Evolutionary conservation across 1,140 invertebrate genomes (phyloP).

Genomic region (Pogonognathellus flavescens): DNA sequence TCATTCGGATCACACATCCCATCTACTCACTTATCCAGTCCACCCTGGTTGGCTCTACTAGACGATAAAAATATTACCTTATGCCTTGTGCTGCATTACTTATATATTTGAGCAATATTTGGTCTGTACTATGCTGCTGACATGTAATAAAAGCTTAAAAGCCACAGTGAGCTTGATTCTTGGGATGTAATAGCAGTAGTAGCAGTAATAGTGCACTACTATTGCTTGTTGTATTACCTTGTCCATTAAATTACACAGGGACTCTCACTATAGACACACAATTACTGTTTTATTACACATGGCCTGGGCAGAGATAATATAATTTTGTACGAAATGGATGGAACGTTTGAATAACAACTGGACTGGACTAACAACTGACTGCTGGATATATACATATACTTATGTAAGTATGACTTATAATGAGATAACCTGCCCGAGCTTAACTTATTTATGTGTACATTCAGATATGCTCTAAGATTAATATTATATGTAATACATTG

Average conservation of each 20-base stretch:
- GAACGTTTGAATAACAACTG: background rate
- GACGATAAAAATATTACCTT: slow-evolving; percentile 17
- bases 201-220: background rate
- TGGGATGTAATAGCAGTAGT: slow-evolving; percentile 7
- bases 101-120: background rate
- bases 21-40: slow-evolving; percentile 13
- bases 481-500: background rate
- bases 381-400: background rate
- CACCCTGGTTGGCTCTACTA: background rate
- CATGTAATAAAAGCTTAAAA: slow-evolving; percentile 18
- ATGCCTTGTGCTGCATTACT: slow-evolving; percentile 21
- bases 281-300: too few relatives aligned
- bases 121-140: background rate
- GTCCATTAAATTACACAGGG: too few relatives aligned
- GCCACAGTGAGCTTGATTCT: slow-evolving; percentile 6
- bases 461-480: too few relatives aligned
- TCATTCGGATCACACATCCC: slow-evolving; percentile 45
- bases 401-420: too few relatives aligned
- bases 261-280: too few relatives aligned
- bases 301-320: too few relatives aligned
- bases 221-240: too few relatives aligned
- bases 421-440: background rate
- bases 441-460: background rate
- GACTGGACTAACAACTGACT: slow-evolving; percentile 8
- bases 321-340: too few relatives aligned